phyloP scores from a whole-genome alignment of 2,113 vertebrate species.

The Vulpes lagopus region DNA sequence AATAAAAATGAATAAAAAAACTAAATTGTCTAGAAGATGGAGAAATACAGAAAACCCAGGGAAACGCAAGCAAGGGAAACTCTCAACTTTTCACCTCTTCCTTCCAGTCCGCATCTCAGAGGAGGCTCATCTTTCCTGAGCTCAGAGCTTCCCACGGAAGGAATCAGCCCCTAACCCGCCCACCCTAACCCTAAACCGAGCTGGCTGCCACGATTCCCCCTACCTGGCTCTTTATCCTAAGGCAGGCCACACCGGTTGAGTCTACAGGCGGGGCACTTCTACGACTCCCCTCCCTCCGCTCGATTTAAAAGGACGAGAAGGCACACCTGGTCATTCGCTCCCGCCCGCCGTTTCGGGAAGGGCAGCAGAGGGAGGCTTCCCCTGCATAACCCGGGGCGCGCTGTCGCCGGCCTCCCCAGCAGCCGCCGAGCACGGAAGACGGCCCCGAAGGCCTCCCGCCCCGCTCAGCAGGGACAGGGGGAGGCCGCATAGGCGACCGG shows the following conservation, averaged over 20 bases:
- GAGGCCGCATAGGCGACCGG: accelerated
- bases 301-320: background rate
- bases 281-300: background rate
- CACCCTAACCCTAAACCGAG: too few species aligned
- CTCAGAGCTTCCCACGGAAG: background rate
- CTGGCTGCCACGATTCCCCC: background rate
- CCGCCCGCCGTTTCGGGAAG: background rate
- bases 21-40: background rate
- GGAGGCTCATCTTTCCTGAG: background rate
- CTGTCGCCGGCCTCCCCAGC: background rate
- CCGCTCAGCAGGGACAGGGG: background rate
- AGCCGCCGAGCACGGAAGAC: background rate
- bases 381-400: accelerated
- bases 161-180: background rate
- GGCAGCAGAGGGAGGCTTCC: background rate
- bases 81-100: background rate
- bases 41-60: background rate
- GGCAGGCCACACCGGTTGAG: accelerated
- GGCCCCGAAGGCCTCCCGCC: background rate
- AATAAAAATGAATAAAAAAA: background rate
- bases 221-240: background rate
- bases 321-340: background rate
- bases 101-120: background rate
- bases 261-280: accelerated
- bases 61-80: background rate